Evolutionary conservation across 92 coral and sea anemone genomes (phyloP).

Genomic region (Epizoanthus illoricatus): DNA sequence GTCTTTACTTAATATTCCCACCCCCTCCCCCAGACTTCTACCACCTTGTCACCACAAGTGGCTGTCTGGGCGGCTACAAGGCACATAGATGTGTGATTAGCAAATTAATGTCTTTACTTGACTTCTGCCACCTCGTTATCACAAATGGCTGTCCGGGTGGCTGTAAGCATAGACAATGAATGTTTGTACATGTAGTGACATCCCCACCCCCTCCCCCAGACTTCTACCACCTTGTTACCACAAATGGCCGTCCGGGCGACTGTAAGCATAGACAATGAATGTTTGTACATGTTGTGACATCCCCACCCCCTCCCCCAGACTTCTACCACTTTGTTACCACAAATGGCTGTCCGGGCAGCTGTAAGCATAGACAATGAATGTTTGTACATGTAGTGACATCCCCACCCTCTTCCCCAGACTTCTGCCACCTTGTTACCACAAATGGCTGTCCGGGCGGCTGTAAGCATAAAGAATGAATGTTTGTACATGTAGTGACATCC

Average conservation of each 20-base stretch:
- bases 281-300: too few species aligned
- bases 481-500: neutral
- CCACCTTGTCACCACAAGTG: slow-evolving; percentile 54
- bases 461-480: too few species aligned
- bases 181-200: neutral
- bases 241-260: too few species aligned
- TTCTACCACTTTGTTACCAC: too few species aligned
- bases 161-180: neutral
- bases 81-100: neutral
- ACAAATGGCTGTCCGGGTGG: neutral
- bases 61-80: slow-evolving; percentile 69
- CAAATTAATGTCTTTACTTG: neutral
- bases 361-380: too few species aligned
- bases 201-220: neutral
- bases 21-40: neutral
- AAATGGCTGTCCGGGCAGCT: neutral
- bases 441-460: neutral
- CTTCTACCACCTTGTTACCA: too few species aligned
- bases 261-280: too few species aligned
- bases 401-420: too few species aligned
- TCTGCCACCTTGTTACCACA: too few species aligned
- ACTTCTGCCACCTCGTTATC: too few species aligned
- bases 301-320: neutral
- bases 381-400: neutral
- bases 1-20: neutral